Percentiles rank a stretch among this genome's conserved stretches.
Evolutionary conservation across 2,888 invertebrate genomes (phyloP).

Genomic region (Hydrotaea diabolus): DNA sequence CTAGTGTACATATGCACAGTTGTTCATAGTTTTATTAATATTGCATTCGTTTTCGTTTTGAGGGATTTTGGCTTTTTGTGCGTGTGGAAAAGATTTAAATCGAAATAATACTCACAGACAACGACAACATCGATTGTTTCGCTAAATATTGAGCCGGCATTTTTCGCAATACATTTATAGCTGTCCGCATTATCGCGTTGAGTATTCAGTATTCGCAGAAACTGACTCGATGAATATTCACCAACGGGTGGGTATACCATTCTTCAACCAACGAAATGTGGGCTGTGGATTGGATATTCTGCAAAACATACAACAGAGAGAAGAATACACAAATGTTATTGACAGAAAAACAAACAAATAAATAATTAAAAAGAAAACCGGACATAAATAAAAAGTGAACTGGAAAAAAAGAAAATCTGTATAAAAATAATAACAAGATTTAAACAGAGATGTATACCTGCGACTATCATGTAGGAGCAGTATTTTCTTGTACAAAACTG

Average conservation of each 20-base stretch:
- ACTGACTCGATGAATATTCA: constrained; percentile 91
- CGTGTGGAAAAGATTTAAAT: constrained; percentile 2
- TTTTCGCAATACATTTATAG: constrained; percentile 95
- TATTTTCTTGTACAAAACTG: no score
- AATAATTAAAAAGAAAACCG: no score
- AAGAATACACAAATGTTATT: constrained; percentile 28
- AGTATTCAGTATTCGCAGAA: constrained; percentile 91
- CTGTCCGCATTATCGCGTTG: constrained; percentile 91
- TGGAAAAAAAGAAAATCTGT: no score
- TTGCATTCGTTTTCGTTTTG: no score
- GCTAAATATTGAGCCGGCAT: constrained; percentile 96
- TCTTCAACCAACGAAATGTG: constrained; percentile 95
- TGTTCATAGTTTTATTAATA: no score
- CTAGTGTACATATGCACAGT: no score
- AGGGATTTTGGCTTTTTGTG: no score
- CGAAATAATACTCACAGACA: constrained; percentile 88
- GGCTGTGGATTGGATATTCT: constrained; percentile 97
- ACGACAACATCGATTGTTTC: constrained; percentile 94
- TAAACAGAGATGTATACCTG: no score
- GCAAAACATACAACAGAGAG: constrained; percentile 74
- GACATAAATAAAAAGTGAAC: no score
- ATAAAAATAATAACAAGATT: no score
- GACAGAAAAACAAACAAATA: constrained; percentile 14
- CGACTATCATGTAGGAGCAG: no score
- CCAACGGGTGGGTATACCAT: constrained; percentile 88